Evolutionary conservation across 2,113 vertebrate genomes (phyloP).

Genomic region (Tragelaphus strepsiceros): DNA sequence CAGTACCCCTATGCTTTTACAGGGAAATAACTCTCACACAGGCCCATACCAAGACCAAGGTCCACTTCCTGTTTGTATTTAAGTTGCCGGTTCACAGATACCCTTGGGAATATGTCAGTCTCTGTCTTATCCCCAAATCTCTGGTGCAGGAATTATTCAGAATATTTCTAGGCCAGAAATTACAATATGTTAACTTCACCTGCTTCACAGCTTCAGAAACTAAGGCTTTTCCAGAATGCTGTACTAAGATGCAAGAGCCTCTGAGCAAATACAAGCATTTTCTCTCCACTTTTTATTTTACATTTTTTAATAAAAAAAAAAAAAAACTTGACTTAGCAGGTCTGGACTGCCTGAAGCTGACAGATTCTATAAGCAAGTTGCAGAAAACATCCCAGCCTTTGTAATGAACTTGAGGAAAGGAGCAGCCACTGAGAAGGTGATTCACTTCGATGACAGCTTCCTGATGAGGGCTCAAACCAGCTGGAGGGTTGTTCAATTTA

Average conservation of each 20-base stretch:
- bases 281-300: background rate
- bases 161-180: background rate
- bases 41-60: background rate
- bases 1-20: background rate
- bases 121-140: background rate
- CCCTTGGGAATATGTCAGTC: background rate
- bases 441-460: conserved; percentile 26
- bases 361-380: background rate
- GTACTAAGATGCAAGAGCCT: background rate
- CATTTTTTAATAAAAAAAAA: background rate
- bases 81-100: background rate
- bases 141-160: background rate
- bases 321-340: background rate
- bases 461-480: background rate
- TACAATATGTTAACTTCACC: background rate
- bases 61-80: background rate
- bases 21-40: background rate
- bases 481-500: background rate
- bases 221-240: background rate
- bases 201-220: background rate
- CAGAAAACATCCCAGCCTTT: background rate
- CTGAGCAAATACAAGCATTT: background rate
- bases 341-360: background rate
- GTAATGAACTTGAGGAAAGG: background rate
- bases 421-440: background rate